Evolutionary conservation across 2,113 vertebrate species (phyloP).

Genomic region (Emydocephalus ijimae): DNA sequence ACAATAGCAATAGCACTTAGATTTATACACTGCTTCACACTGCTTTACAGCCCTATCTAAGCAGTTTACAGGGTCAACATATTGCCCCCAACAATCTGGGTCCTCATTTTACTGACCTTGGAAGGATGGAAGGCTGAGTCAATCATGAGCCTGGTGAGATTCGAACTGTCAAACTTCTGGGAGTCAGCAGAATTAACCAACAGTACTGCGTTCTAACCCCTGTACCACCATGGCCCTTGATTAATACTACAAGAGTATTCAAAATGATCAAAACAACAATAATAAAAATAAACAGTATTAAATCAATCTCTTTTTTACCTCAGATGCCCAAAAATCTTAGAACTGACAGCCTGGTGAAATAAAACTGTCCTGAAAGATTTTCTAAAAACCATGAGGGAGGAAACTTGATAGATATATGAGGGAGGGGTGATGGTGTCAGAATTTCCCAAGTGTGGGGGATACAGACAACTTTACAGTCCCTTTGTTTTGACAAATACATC

Average conservation of each 20-base stretch:
- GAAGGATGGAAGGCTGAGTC: too few relatives aligned
- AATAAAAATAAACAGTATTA: not conserved
- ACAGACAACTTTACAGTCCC: not conserved
- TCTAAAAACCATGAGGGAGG: not conserved
- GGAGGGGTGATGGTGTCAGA: not conserved
- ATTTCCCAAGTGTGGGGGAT: not conserved
- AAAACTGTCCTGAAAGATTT: not conserved
- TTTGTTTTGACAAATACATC: not conserved
- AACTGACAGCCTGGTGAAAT: not conserved
- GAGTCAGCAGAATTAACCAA: too few relatives aligned
- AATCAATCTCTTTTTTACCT: not conserved
- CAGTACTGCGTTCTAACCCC: too few relatives aligned
- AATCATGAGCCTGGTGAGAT: too few relatives aligned
- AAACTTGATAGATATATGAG: not conserved
- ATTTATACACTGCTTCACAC: too few relatives aligned
- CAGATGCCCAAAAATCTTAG: not conserved
- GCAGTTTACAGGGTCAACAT: too few relatives aligned
- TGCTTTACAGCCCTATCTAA: too few relatives aligned
- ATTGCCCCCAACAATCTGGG: too few relatives aligned
- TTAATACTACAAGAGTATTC: not conserved
- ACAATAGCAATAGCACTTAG: too few relatives aligned
- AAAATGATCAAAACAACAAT: not conserved
- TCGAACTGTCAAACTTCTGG: too few relatives aligned
- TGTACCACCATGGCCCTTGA: too few relatives aligned
- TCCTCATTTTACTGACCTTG: too few relatives aligned